Evolutionary conservation across 2,797 vertebrate species (phyloP).

Genomic region (Crenuchus spilurus): DNA sequence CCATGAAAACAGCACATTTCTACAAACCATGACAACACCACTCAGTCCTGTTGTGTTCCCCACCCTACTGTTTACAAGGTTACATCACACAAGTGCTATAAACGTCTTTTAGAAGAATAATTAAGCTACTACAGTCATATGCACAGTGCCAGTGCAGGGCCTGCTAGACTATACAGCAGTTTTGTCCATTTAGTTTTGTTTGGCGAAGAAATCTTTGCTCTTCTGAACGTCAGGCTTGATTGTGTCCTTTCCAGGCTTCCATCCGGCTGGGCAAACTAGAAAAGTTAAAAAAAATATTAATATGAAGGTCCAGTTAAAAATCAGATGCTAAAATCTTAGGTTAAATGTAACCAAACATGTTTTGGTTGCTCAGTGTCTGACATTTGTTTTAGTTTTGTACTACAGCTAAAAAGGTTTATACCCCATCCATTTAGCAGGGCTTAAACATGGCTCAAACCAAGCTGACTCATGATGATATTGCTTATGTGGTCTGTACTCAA

Average conservation of each 20-base stretch:
- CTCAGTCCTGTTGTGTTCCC: background rate
- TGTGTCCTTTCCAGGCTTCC: constrained; percentile 97
- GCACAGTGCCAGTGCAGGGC: constrained; percentile 55
- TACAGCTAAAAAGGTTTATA: no score
- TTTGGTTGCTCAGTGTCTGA: no score
- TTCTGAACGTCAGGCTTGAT: constrained; percentile 96
- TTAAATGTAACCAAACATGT: no score
- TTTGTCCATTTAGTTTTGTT: constrained; percentile 82
- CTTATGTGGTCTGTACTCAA: no score
- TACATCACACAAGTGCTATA: constrained; percentile 16
- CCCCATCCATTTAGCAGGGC: no score
- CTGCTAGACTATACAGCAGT: constrained; percentile 68
- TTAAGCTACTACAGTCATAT: constrained; percentile 25
- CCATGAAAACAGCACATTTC: background rate
- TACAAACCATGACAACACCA: background rate
- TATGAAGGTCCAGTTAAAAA: background rate
- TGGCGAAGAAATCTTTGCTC: constrained; percentile 97
- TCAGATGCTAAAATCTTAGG: no score
- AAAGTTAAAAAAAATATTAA: constrained; percentile 50
- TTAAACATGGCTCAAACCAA: no score
- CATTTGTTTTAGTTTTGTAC: no score
- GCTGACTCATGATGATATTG: no score
- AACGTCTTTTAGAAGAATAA: background rate
- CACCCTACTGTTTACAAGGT: constrained; percentile 5
- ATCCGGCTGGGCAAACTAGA: constrained; percentile 96